A percentile compares a stretch with the other conserved stretches of the same genome.
These are phyloP conservation scores for Malurus elegans DNA, from an alignment of 2,113 vertebrate species.

Conservation along the genomic window DNA sequence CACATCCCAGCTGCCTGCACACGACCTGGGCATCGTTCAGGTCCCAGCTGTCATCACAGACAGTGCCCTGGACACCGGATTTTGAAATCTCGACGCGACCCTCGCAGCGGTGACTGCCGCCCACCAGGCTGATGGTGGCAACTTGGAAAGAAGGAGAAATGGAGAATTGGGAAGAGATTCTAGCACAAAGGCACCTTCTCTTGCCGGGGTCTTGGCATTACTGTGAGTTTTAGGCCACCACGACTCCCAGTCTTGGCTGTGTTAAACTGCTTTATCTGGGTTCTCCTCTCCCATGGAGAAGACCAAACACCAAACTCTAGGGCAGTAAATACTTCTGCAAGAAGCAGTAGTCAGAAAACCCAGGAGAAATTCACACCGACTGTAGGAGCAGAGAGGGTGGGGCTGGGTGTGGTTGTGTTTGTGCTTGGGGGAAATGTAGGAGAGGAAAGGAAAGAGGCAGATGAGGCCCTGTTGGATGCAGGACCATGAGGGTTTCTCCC, in stretches of 20 bases:
- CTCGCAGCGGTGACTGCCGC: not conserved
- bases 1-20: slow-evolving; percentile 60
- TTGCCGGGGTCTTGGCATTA: not conserved
- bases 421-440: fast-evolving
- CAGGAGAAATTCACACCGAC: not conserved
- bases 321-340: fast-evolving
- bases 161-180: too few species aligned
- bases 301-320: fast-evolving
- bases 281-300: fast-evolving
- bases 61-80: not conserved
- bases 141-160: not conserved
- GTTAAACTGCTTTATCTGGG: too few species aligned
- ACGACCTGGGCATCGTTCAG: not conserved
- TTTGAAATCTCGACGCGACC: slow-evolving; percentile 18
- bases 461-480: not conserved
- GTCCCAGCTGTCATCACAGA: slow-evolving; percentile 64
- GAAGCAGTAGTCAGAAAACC: fast-evolving
- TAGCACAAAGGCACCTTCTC: not conserved
- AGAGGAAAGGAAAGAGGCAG: not conserved
- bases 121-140: not conserved
- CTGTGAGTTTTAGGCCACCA: fast-evolving
- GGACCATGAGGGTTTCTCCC: fast-evolving
- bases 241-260: fast-evolving
- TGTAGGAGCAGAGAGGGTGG: fast-evolving
- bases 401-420: not conserved